These are phyloP conservation scores for Drosophila prostipennis DNA, from an alignment of 2,888 invertebrate genomes.

Conservation along the genomic window DNA sequence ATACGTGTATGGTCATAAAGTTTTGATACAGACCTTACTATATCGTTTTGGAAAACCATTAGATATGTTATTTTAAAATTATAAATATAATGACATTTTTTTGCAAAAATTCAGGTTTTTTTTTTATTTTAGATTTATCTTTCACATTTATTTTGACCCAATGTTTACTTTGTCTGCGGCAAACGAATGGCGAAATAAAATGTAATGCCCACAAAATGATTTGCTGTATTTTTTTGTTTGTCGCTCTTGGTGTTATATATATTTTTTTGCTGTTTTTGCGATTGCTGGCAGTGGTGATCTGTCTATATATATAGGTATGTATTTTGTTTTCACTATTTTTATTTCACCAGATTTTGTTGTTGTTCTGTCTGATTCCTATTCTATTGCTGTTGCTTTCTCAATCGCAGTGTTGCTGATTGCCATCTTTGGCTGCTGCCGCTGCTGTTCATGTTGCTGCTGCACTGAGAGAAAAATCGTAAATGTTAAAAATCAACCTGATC, in stretches of 20 bases:
- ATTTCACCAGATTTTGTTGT: conserved; percentile 18
- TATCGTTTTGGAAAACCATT: too few relatives aligned
- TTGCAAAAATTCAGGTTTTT: too few relatives aligned
- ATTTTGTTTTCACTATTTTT: conserved; percentile 5
- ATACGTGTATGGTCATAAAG: too few relatives aligned
- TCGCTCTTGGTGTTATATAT: conserved; percentile 17
- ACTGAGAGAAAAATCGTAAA: not conserved
- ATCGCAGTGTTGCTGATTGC: conserved; percentile 69
- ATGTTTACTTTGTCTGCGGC: conserved; percentile 6
- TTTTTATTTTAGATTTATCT: not conserved
- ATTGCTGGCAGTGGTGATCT: conserved; percentile 10
- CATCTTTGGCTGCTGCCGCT: conserved; percentile 51
- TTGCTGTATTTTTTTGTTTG: conserved; percentile 45
- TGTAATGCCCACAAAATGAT: conserved; percentile 68
- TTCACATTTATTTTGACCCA: conserved; percentile 1
- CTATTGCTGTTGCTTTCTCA: conserved; percentile 50
- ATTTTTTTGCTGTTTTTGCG: conserved; percentile 7
- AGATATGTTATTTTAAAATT: too few relatives aligned
- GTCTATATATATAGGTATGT: too few relatives aligned
- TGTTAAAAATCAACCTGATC: not conserved
- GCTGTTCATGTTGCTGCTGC: conserved; percentile 7
- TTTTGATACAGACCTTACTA: too few relatives aligned
- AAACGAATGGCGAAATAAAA: conserved; percentile 51
- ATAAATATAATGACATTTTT: too few relatives aligned
- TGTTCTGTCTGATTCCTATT: conserved; percentile 45